phyloP scores from a whole-genome alignment of 2,888 invertebrate species.

The Mythimna ferrago region DNA sequence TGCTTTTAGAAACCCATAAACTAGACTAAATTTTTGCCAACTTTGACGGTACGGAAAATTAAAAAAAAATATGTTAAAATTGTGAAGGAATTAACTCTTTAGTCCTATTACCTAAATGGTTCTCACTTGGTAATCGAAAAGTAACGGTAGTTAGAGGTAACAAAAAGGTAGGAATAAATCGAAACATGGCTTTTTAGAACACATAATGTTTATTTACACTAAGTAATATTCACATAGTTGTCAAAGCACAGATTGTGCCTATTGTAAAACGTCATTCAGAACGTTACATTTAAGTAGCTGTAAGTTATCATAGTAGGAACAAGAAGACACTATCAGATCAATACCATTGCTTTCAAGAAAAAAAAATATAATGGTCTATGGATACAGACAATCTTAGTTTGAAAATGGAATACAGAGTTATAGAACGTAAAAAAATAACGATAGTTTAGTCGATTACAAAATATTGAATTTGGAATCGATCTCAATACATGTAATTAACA shows the following conservation, averaged over 20 bases:
- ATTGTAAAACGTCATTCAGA: slow-evolving; percentile 55
- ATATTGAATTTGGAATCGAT: slow-evolving; percentile 27
- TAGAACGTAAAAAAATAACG: slow-evolving; percentile 6
- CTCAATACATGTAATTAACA: slow-evolving; percentile 29
- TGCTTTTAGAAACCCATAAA: no score
- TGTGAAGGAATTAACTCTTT: no score
- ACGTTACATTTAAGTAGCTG: slow-evolving; percentile 49
- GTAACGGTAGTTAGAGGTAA: neutral
- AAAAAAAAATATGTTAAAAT: no score
- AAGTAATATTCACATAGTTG: slow-evolving; percentile 83
- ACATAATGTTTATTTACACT: slow-evolving; percentile 89
- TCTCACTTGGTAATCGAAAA: no score
- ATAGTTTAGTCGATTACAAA: slow-evolving; percentile 15
- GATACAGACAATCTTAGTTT: slow-evolving; percentile 15
- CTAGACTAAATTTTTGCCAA: no score
- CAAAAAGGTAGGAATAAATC: slow-evolving; percentile 54
- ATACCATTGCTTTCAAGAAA: slow-evolving; percentile 32
- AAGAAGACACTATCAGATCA: slow-evolving; percentile 57
- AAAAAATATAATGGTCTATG: slow-evolving; percentile 29
- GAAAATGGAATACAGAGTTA: slow-evolving; percentile 26
- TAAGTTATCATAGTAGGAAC: slow-evolving; percentile 69
- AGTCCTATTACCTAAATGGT: no score
- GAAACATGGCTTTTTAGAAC: slow-evolving; percentile 75
- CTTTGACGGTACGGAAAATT: no score
- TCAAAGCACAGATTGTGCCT: slow-evolving; percentile 52